Evolutionary conservation across 2,797 vertebrate species (phyloP).

Genomic region (Siniperca obscura): DNA sequence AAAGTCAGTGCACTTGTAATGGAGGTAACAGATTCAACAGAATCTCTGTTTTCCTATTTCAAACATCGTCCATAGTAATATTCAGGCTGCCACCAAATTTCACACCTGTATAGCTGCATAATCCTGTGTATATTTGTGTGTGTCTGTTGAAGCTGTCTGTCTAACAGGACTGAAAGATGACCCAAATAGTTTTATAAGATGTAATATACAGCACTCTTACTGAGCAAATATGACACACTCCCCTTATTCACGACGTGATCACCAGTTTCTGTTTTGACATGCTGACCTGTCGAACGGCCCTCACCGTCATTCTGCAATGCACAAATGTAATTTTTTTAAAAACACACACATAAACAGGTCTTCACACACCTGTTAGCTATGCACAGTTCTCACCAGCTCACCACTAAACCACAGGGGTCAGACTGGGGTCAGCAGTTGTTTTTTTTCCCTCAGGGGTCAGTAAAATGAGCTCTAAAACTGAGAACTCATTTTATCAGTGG

Average conservation of each 20-base stretch:
- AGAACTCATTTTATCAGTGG: too few relatives aligned
- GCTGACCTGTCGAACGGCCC: not conserved
- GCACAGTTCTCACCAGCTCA: not conserved
- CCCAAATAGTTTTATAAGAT: slow-evolving; percentile 45
- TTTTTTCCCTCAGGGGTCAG: too few relatives aligned
- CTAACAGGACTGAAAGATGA: slow-evolving; percentile 36
- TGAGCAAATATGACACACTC: slow-evolving; percentile 4
- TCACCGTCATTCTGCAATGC: not conserved
- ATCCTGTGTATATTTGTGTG: not conserved
- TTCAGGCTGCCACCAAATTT: slow-evolving; percentile 51
- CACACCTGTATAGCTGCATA: slow-evolving; percentile 40
- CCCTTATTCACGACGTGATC: slow-evolving; percentile 11
- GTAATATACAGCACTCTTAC: slow-evolving; percentile 7
- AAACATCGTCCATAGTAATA: slow-evolving; percentile 27
- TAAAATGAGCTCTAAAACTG: not conserved
- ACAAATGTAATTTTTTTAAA: not conserved
- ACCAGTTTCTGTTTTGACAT: not conserved
- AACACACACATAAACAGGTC: not conserved
- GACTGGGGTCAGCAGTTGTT: too few relatives aligned
- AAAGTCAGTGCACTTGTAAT: not conserved
- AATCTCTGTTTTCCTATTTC: slow-evolving; percentile 18
- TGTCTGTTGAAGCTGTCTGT: not conserved
- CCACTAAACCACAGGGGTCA: not conserved
- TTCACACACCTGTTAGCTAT: not conserved
- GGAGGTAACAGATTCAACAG: slow-evolving; percentile 10